Percentiles rank a stretch among this genome's conserved stretches.
Evolutionary conservation across 2,888 invertebrate species (phyloP).

Genomic region (Drosophila mayaguana): DNA sequence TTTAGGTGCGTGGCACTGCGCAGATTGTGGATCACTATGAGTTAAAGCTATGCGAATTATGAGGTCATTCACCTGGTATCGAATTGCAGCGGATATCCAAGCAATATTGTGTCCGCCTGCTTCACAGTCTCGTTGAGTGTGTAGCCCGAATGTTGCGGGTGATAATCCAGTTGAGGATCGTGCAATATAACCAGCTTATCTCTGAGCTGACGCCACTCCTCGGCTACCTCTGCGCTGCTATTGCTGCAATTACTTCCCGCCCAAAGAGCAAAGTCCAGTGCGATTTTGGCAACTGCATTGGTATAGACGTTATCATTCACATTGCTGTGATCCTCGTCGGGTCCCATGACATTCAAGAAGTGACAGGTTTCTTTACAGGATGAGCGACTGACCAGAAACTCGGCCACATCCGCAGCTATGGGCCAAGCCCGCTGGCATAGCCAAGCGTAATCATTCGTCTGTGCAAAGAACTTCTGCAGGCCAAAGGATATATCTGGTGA

Average conservation of each 20-base stretch:
- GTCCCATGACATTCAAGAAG: slow-evolving; percentile 87
- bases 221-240: slow-evolving; percentile 18
- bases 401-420: slow-evolving; percentile 87
- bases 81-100: slow-evolving; percentile 87
- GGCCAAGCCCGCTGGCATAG: slow-evolving; percentile 86
- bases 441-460: slow-evolving; percentile 77
- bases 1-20: slow-evolving; percentile 84
- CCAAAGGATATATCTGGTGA: slow-evolving; percentile 87
- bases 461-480: slow-evolving; percentile 78
- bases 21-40: background rate
- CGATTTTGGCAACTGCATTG: slow-evolving; percentile 87
- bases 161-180: slow-evolving; percentile 86
- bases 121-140: slow-evolving; percentile 86
- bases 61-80: slow-evolving; percentile 85
- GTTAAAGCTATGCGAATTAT: too few relatives aligned
- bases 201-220: slow-evolving; percentile 85
- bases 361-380: slow-evolving; percentile 85
- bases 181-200: slow-evolving; percentile 86
- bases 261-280: slow-evolving; percentile 87
- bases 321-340: slow-evolving; percentile 88
- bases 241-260: slow-evolving; percentile 67
- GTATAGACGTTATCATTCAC: slow-evolving; percentile 87
- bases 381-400: slow-evolving; percentile 87
- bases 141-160: slow-evolving; percentile 87
- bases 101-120: slow-evolving; percentile 87